Evolutionary conservation across 2,888 invertebrate species (phyloP).

Genomic region (Philhelius pedissequus): DNA sequence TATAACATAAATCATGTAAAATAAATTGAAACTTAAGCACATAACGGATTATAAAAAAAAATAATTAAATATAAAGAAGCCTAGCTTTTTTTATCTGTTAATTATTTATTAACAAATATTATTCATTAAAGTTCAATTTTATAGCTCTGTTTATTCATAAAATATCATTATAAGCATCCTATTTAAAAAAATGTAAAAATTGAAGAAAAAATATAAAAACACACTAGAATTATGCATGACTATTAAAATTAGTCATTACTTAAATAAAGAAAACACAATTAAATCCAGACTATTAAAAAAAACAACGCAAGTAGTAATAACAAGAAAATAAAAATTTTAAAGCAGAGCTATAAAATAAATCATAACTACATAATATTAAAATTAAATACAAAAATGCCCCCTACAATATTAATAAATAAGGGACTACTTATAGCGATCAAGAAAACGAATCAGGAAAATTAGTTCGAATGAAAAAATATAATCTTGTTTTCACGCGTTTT

Average conservation of each 20-base stretch:
- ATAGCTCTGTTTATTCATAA: constrained; percentile 68
- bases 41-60: constrained; percentile 25
- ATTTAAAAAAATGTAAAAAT: constrained; percentile 52
- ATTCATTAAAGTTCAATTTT: constrained; percentile 67
- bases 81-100: constrained; percentile 65
- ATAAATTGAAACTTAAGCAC: constrained; percentile 48
- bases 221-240: constrained; percentile 49
- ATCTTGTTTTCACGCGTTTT: too few species aligned
- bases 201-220: constrained; percentile 23
- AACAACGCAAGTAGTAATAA: constrained; percentile 57
- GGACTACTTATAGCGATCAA: too few species aligned
- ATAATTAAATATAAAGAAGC: constrained; percentile 44
- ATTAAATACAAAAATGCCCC: background rate
- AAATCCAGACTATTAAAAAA: constrained; percentile 51
- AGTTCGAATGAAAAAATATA: too few species aligned
- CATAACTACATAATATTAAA: background rate
- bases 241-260: constrained; percentile 44
- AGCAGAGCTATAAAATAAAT: constrained; percentile 68
- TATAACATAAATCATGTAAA: constrained; percentile 66
- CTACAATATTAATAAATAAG: too few species aligned
- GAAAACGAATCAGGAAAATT: too few species aligned
- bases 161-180: constrained; percentile 63
- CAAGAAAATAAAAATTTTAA: constrained; percentile 21
- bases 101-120: constrained; percentile 42
- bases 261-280: constrained; percentile 35